Evolutionary conservation across 2,888 invertebrate genomes (phyloP), one percentile per base, ranked within the genome.

Genomic region (Eupithecia subumbrata): DNA sequence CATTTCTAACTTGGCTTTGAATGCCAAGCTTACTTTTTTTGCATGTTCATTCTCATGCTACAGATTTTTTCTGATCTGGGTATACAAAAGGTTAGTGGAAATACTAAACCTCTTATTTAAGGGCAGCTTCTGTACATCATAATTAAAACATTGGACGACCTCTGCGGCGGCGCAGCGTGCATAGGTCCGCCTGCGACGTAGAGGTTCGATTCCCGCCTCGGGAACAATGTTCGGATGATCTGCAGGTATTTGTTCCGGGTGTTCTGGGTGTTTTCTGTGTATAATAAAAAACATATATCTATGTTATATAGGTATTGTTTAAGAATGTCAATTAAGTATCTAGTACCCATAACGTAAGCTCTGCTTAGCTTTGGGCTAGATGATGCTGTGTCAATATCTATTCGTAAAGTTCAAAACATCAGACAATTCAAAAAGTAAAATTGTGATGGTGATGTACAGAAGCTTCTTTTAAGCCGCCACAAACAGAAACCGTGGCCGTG

Each of bases 1-100:
- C 5, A 30, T 14, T 14, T 63, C 14, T 2, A 63, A 63, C 30
- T 63, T 63, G 63, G 63, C 14, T 63, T 25, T 16, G 11, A 56
- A 56, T 56, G 56, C 56, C 56, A 56, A 56, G 22, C n/a, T 56
- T 56, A 56, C 56, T 56, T 56, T 11, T 56, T 9, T 56, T 56
- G 56, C 56, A 56, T 3, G 22, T n/a, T 22, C 0, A 22, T 56
- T 56, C 56, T 56, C 56, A 56, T 56, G 56, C 22, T 56, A 56
- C 22, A 22, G 22, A 22, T 22, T 11, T 56, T 48, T 48, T 48
- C 48, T 56, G 22, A 12, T 56, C 56, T 52, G 9, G 18, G 48
- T 56, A 56, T 56, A 12, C 56, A 56, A n/a, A n/a, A 56, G 56
- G n/a, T 56, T 22, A 56, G 56, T 56, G 56, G 56, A 56, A 56